Base-by-base conservation (phyloP, 1,140 invertebrate genomes). In the Euborellia annulipes region DNA sequence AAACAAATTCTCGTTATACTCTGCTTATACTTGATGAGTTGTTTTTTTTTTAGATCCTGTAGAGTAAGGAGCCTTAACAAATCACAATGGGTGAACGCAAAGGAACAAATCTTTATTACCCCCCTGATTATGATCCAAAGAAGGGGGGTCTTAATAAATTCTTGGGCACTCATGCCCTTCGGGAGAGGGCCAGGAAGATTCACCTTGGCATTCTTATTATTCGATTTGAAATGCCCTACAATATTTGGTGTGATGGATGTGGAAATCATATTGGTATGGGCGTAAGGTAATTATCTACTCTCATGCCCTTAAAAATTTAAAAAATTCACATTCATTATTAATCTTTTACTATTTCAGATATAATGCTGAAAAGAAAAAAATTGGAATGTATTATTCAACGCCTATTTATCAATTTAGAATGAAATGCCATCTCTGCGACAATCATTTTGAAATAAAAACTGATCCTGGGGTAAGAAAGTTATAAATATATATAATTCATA, bases 181-280 rank as follows among this genome's bases (percentile, higher is more conserved):
- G 95, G 36, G 94, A 99, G 65, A 70, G 95, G 53, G 95, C 93
- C 1, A 68, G 82, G 17, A 98, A 98, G 67, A 69, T 98, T 0
- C 81, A 93, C 55, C 72, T 92, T 66, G 95, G 95, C 13, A 98
- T 99, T 50, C 76, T 98, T 30, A 93, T 98, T 39, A 97, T 99
- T 51, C 76, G 94, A 45, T 99, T 99, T 77, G 96, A 99, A 69
- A 95, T 99, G 92, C 96, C 96, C 1, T 99, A 94, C 56, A 99
- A 99, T 65, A 98, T 99, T 52, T 99, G 93, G 93, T 97, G 93
- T 57, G 82, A 92, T 41, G 93, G 93, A 21, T 99, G 96, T 63
- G 80, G 84, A 42, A 98, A 95, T 69, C 95, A 97, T 60, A 93
- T 99, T 52, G 96, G 93, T 19, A 98, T 96, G 91, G 94, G 96